Base-by-base conservation (phyloP, 2,113 vertebrate genomes). In the Monarcha castaneiventris region DNA sequence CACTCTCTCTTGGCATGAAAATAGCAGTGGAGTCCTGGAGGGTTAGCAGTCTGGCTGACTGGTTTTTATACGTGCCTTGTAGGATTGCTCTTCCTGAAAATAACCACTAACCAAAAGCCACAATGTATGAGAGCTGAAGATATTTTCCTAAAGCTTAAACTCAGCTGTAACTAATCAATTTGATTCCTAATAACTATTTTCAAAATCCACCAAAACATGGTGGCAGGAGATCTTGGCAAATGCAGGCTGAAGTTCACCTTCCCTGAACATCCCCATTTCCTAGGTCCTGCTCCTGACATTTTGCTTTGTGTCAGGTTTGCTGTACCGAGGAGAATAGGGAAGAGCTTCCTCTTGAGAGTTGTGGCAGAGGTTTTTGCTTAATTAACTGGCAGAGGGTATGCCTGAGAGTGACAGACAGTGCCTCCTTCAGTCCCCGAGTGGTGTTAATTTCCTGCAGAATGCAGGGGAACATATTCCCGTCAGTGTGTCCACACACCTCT, bases 391-490 rank as follows among this genome's bases (percentile, higher is more conserved):
- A 92, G 82, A 91, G 89, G 61, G 63, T 44, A 69, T 78, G 83
- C 48, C 77, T 80, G 84, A 74, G 87, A 85, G 55, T 96, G 96
- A 95, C 94, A 96, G 94, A 76, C 52, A 90, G 83, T 93, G 77
- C 90, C 76, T 97, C 89, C 95, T 95, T 94, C 69, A 80, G 84
- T 96, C 79, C 94, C 82, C 43, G 21, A 90, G 84, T 72, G 75
- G 88, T 90, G 90, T 94, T 97, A 90, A 96, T 97, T 96, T 97
- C 93, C 90, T 93, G 87, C 63, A 84, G 94, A 93, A 78, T 92
- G 37, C 23, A 2, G 62, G 61, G 83, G 43, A 72, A 61, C 44
- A 16, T 93, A 85, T 73, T 95, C 95, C 74, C 82, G 68, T 87
- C 80, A 69, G 73, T 84, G 62, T 78, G 84, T 97, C 93, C 93